Conservation (phyloP, 2,888 invertebrate genomes). For the Arrhopalites spinosus region DNA sequence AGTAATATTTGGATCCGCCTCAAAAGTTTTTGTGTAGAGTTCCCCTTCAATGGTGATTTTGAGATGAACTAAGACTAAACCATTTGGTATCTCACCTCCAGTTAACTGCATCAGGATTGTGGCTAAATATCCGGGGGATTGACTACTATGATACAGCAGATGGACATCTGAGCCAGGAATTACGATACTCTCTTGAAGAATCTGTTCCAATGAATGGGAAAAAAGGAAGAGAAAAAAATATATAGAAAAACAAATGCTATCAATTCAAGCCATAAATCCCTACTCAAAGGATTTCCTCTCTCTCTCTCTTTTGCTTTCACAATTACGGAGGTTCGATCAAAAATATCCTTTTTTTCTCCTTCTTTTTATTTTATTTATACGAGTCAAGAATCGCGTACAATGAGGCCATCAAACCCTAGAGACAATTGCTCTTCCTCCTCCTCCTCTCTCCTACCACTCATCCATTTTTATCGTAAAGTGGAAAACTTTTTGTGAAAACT, state of each 20-base stretch:
- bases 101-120: conserved; percentile 90
- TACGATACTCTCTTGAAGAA: conserved; percentile 92
- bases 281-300: neutral
- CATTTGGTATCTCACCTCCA: conserved; percentile 75
- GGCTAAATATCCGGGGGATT: conserved; percentile 91
- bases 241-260: conserved; percentile 13
- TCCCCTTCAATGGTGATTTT: conserved; percentile 92
- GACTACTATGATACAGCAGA: conserved; percentile 93
- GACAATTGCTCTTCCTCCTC: conserved; percentile 5
- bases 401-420: conserved; percentile 17
- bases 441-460: neutral
- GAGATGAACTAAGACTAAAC: conserved; percentile 86
- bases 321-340: conserved; percentile 21
- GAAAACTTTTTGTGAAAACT: neutral
- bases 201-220: conserved; percentile 64
- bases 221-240: neutral
- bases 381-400: neutral
- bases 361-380: conserved; percentile 8
- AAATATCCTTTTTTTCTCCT: neutral
- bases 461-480: conserved; percentile 20
- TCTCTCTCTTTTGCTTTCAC: conserved; percentile 21
- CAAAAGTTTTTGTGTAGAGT: conserved; percentile 87
- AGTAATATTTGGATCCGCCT: conserved; percentile 92
- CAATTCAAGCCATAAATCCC: conserved; percentile 36
- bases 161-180: conserved; percentile 93